Evolutionary conservation across 2,113 vertebrate species (phyloP), one percentile per base, ranked within the genome.

Genomic region (Halichoerus grypus): DNA sequence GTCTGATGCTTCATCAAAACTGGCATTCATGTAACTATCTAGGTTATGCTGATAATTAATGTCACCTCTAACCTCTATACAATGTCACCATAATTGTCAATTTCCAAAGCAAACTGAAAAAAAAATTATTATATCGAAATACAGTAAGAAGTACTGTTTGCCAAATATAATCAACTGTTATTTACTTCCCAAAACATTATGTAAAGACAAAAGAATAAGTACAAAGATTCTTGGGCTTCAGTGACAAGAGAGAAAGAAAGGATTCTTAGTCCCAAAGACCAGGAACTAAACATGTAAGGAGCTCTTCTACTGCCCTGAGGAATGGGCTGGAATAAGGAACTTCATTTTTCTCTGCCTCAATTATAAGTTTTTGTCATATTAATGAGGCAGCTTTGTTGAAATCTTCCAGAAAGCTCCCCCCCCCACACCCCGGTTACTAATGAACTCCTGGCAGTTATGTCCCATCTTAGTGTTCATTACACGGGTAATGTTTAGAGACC

Each of bases 1-100:
- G 18, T 91, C 14, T 91, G 87, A 67, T 28, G 36, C 46, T 91
- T 96, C 97, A 94, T 84, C 93, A 88, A 82, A 94, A 57, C 53
- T 57, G 36, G 69, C 67, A 91, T 63, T 91, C 67, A 61, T 81
- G 72, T 81, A 51, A 96, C 59, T 76, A 81, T 22, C 46, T 83
- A 79, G 16, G 61, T 93, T 88, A 88, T 42, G 36, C 69, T 0
- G 0, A 65, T 83, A 72, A 93, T 91, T 87, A 83, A 72, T 71
- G 16, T 84, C 22, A 12, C 53, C 31, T 49, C 74, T 93, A 93
- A 82, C 61, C 42, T 95, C 51, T 82, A 82, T 91, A 96, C 67
- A 87, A 72, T 71, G 53, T 80, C 21, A 74, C 16, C 1, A 0
- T 71, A 76, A 96, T 69, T 57, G 93, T 93, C 65, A 49, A 76